phyloP scores from a whole-genome alignment of 2,113 vertebrate genomes.

The Indicator maculatus region DNA sequence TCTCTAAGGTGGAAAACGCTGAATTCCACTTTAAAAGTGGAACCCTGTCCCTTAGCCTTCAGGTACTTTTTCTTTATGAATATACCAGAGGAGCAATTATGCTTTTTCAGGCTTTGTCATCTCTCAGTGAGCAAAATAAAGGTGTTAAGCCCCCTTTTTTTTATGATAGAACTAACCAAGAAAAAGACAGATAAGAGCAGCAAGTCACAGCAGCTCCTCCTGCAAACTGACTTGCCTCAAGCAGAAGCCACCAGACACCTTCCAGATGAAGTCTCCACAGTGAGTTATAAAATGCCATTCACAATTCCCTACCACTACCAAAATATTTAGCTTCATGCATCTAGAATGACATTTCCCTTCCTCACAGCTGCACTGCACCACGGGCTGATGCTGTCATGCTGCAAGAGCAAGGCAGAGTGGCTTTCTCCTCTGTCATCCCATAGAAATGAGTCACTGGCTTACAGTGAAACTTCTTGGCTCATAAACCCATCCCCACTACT shows the following conservation, averaged over 20 bases:
- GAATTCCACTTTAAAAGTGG: not conserved
- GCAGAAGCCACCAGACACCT: not conserved
- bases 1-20: not conserved
- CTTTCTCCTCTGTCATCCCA: not conserved
- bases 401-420: accelerated
- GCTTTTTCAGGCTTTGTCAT: not conserved
- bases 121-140: not conserved
- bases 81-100: not conserved
- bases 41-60: not conserved
- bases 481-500: not conserved
- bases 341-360: not conserved
- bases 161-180: not conserved
- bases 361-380: not conserved
- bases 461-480: not conserved
- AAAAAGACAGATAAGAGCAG: not conserved
- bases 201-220: not conserved
- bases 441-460: not conserved
- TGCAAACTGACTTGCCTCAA: not conserved
- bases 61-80: not conserved
- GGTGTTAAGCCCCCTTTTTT: not conserved
- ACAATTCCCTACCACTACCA: not conserved
- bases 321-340: not conserved
- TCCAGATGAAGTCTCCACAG: not conserved
- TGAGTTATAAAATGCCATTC: not conserved
- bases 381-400: not conserved